Conservation (phyloP, 2,113 vertebrate genomes). For the Taxidea taxus region DNA sequence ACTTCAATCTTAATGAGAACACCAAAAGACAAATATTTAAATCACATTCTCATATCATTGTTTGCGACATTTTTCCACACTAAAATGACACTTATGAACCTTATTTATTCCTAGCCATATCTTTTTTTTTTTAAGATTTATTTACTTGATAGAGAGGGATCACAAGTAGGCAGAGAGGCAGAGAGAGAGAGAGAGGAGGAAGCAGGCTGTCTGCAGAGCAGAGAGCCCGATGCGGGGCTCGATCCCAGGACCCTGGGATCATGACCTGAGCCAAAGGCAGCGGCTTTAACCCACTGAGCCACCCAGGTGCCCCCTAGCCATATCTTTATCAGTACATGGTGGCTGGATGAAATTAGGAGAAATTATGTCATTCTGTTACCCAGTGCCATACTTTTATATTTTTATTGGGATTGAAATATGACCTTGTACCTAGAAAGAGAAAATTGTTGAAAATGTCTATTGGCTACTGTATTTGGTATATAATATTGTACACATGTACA, state of each 20-base stretch:
- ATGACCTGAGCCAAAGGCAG: no score
- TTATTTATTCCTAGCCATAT: background rate
- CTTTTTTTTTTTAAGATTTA: no score
- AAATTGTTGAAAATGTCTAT: background rate
- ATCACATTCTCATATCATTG: background rate
- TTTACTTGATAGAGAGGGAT: no score
- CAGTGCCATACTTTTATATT: background rate
- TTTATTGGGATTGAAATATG: background rate
- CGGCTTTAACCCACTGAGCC: no score
- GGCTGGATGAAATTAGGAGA: conserved; percentile 20
- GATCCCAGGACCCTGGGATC: no score
- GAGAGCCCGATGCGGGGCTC: no score
- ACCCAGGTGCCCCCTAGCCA: no score
- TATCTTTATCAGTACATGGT: background rate
- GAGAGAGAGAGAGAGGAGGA: no score
- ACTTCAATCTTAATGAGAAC: background rate
- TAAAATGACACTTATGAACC: background rate
- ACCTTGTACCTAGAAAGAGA: background rate
- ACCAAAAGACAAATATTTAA: background rate
- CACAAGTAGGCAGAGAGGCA: no score
- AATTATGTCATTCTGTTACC: background rate
- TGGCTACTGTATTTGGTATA: background rate
- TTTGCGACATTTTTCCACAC: background rate
- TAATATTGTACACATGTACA: background rate
- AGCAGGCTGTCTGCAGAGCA: no score